Evolutionary conservation across 2,888 invertebrate genomes (phyloP).

Genomic region (Papilio protenor): DNA sequence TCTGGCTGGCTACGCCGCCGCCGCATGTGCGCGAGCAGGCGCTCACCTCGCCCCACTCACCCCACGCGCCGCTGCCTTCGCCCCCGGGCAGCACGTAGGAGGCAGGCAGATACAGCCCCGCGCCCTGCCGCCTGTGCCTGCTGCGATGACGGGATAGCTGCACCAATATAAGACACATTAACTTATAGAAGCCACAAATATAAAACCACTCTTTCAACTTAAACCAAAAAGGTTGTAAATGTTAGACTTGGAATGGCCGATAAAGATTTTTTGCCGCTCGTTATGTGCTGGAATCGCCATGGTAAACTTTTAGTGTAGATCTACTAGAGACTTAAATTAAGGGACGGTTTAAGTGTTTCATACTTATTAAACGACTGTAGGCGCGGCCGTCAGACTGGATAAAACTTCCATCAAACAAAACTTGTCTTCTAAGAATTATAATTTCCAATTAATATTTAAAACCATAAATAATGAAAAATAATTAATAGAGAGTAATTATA

Average conservation of each 20-base stretch:
- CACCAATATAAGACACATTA: background rate
- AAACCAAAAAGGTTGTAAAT: background rate
- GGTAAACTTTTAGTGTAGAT: background rate
- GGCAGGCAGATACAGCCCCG: constrained; percentile 88
- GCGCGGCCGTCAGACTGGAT: background rate
- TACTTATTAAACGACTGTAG: too few species aligned
- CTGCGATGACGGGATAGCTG: constrained; percentile 85
- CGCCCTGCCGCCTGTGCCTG: constrained; percentile 91
- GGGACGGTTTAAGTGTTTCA: too few species aligned
- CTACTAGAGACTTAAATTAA: too few species aligned
- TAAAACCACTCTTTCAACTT: background rate
- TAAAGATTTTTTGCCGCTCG: too few species aligned
- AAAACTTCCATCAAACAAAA: background rate
- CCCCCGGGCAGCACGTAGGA: constrained; percentile 89
- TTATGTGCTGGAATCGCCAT: background rate
- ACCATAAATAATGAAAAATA: background rate
- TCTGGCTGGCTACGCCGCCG: constrained; percentile 95
- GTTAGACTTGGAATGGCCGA: too few species aligned
- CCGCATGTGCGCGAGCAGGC: constrained; percentile 96
- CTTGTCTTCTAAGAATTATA: background rate
- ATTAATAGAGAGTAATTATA: background rate
- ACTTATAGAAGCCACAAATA: background rate
- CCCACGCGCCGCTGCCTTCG: constrained; percentile 89
- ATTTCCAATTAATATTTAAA: constrained; percentile 1
- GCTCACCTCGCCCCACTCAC: constrained; percentile 92